phyloP scores from a whole-genome alignment of 2,888 invertebrate species.

The Ormyrus pomaceus region DNA sequence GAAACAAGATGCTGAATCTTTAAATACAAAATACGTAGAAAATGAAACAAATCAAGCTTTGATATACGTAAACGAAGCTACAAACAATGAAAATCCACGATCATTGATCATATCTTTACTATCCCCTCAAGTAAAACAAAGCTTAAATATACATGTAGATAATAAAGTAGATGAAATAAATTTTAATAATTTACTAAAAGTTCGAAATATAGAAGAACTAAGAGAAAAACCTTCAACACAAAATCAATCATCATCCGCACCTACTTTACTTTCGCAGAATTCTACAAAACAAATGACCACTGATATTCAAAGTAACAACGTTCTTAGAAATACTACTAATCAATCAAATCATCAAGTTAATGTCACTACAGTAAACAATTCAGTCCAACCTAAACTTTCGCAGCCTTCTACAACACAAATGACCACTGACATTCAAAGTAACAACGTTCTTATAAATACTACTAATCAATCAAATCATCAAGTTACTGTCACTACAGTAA shows the following conservation, averaged over 20 bases:
- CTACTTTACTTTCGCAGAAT: not conserved
- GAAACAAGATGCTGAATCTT: not conserved
- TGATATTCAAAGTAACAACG: too few species aligned
- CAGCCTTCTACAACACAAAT: too few species aligned
- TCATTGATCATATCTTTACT: not conserved
- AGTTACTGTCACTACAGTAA: not conserved
- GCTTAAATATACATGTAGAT: constrained; percentile 27
- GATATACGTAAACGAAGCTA: not conserved
- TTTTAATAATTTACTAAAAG: constrained; percentile 11
- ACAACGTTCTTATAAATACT: not conserved
- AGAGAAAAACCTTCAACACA: constrained; percentile 19
- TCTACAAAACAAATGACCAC: too few species aligned
- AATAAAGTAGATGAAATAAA: constrained; percentile 33
- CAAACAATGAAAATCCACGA: not conserved
- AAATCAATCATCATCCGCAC: not conserved
- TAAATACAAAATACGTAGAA: not conserved
- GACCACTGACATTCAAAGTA: too few species aligned
- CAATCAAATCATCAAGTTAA: not conserved
- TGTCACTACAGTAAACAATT: not conserved
- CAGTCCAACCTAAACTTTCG: not conserved
- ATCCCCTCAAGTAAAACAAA: not conserved
- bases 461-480: not conserved
- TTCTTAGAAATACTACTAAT: not conserved
- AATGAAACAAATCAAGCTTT: not conserved
- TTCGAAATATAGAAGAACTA: constrained; percentile 36